Evolutionary conservation across 2,113 vertebrate species (phyloP), one percentile per base, ranked within the genome.

Genomic region (Pachypanchax playfairii): DNA sequence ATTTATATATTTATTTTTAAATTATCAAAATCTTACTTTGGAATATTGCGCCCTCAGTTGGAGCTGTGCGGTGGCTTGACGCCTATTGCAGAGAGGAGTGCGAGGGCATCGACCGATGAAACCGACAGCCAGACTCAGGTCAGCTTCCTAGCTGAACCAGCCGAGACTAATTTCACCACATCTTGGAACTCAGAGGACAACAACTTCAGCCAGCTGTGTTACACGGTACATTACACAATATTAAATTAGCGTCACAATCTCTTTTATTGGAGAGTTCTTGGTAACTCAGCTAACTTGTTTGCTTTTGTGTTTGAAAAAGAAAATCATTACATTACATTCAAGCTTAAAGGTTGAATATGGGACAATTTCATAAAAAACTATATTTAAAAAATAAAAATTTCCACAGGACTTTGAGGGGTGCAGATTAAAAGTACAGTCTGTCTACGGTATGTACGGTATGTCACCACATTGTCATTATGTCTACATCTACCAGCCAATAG

Each of bases 21-120:
- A 52, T 33, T 21, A 17, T 17, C 18, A 12, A 15, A 3, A 50
- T 65, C 48, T 4, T 17, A 33, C 4, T 50, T 58, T 33, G 50
- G n/a, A 24, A 29, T 57, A 36, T 14, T 69, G 13, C 38, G 1
- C 56, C 38, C 42, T 49, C 75, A 90, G 89, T 70, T 89, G 79
- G 89, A 89, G 35, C 61, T 86, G 71, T 89, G 89, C 3, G 82
- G 87, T 4, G 73, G 85, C 55, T 48, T 89, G 51, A 88, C 87
- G 1, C 82, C 87, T 33, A 87, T 90, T 71, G 83, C 73, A 5
- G 86, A 90, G 75, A 78, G 87, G 65, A 86, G 82, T 52, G 21
- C 70, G 0, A 67, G 54, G 43, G 77, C 52, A 20, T 87, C 85
- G 39, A 82, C 63, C 26, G 80, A 89, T 69, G 86, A 88, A 73